Evolutionary conservation across 1,140 invertebrate genomes (phyloP).

Genomic region (Schlechtendalia chinensis): DNA sequence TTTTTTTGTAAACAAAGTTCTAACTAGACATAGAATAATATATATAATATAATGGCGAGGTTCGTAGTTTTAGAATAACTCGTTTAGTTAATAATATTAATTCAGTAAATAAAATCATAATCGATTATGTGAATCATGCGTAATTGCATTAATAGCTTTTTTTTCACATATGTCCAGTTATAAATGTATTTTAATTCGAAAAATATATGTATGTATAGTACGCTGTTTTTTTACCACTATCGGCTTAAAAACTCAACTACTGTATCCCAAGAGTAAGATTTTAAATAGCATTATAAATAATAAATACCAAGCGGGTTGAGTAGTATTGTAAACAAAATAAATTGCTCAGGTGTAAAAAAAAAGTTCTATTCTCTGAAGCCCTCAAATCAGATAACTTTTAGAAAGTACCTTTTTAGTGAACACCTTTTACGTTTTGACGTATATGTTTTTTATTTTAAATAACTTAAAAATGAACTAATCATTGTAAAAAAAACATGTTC

Average conservation of each 20-base stretch:
- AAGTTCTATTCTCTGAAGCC: neutral
- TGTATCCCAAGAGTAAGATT: constrained; percentile 15
- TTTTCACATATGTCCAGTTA: too few species aligned
- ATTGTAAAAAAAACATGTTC: neutral
- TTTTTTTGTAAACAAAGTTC: too few species aligned
- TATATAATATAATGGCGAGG: too few species aligned
- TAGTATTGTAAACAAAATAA: neutral
- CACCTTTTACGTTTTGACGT: neutral
- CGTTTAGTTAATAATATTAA: too few species aligned
- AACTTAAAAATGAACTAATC: neutral
- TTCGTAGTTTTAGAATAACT: too few species aligned
- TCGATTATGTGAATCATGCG: too few species aligned
- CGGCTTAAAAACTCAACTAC: constrained; percentile 4
- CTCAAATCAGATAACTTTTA: neutral
- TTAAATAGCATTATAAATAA: constrained; percentile 1
- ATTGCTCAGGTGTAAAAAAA: constrained; percentile 10
- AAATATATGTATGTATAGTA: too few species aligned
- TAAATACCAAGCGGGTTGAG: neutral
- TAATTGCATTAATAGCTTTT: too few species aligned
- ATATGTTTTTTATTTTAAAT: neutral
- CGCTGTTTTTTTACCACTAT: neutral
- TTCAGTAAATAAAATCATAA: too few species aligned
- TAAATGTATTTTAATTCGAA: too few species aligned
- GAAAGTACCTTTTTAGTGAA: neutral
- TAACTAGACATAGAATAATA: too few species aligned